Conservation (phyloP, 2,113 vertebrate genomes). For the Synodontis membranacea region DNA sequence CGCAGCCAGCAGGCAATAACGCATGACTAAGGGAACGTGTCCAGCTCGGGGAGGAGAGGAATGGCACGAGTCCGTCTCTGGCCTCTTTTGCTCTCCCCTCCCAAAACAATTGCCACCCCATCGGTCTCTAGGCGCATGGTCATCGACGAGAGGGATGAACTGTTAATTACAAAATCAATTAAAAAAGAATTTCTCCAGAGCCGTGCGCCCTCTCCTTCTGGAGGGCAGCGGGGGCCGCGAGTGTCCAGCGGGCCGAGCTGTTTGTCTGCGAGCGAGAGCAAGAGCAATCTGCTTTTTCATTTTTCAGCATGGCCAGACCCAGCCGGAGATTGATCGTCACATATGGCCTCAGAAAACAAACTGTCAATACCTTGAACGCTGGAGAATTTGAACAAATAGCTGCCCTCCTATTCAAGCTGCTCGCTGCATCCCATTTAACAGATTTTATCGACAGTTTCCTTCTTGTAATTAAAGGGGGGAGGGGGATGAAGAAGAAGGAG, state of each 20-base stretch:
- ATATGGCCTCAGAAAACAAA: conserved; percentile 94
- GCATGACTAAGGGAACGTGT: background rate
- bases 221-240: conserved; percentile 80
- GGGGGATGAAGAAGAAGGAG: no score
- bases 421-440: conserved; percentile 98
- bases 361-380: conserved; percentile 94
- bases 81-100: conserved; percentile 75
- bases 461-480: conserved; percentile 99
- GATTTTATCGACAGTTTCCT: conserved; percentile 99
- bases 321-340: conserved; percentile 94
- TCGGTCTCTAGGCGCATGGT: conserved; percentile 73
- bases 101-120: conserved; percentile 70
- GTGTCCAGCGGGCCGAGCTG: conserved; percentile 76
- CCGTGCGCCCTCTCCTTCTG: conserved; percentile 78
- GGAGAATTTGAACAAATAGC: conserved; percentile 96
- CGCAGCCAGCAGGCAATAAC: conserved; percentile 4
- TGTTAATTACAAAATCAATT: conserved; percentile 95
- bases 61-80: conserved; percentile 26
- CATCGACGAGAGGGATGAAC: conserved; percentile 85
- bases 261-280: conserved; percentile 85
- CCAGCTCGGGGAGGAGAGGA: background rate
- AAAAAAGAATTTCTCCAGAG: conserved; percentile 89
- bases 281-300: conserved; percentile 89
- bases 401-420: conserved; percentile 86
- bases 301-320: conserved; percentile 91